Evolutionary conservation across 2,797 vertebrate genomes (phyloP).

Genomic region (Craterocephalus amniculus): DNA sequence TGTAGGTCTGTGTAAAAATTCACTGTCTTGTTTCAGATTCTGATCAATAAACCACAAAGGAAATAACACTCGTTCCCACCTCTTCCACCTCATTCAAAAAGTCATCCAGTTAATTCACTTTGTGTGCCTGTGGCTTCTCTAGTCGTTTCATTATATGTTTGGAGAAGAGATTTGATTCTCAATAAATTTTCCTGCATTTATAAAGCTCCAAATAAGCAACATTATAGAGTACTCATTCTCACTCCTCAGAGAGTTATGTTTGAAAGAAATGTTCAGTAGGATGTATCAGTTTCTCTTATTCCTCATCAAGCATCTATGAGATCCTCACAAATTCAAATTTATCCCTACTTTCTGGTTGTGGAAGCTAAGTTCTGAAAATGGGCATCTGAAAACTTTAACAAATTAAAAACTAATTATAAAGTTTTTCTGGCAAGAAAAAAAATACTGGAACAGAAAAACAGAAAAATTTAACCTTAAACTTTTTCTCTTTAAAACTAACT

Average conservation of each 20-base stretch:
- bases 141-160: background rate
- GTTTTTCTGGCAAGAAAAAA: background rate
- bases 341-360: background rate
- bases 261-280: too few relatives aligned
- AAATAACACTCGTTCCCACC: background rate
- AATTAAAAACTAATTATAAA: too few relatives aligned
- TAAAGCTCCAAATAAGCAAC: background rate
- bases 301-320: too few relatives aligned
- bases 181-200: background rate
- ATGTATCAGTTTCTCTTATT: too few relatives aligned
- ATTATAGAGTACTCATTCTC: background rate
- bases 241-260: background rate
- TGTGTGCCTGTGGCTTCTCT: background rate
- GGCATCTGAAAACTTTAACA: background rate
- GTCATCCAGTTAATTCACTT: background rate
- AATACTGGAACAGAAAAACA: background rate
- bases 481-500: too few relatives aligned
- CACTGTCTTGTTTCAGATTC: background rate
- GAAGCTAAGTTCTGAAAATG: background rate
- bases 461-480: background rate
- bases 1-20: background rate
- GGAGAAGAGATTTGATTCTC: background rate
- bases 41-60: background rate
- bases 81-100: constrained; percentile 10
- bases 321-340: background rate